Evolutionary conservation across 2,797 vertebrate genomes (phyloP), one percentile per base, ranked within the genome.

Genomic region (Petrocephalus schoutedeni): DNA sequence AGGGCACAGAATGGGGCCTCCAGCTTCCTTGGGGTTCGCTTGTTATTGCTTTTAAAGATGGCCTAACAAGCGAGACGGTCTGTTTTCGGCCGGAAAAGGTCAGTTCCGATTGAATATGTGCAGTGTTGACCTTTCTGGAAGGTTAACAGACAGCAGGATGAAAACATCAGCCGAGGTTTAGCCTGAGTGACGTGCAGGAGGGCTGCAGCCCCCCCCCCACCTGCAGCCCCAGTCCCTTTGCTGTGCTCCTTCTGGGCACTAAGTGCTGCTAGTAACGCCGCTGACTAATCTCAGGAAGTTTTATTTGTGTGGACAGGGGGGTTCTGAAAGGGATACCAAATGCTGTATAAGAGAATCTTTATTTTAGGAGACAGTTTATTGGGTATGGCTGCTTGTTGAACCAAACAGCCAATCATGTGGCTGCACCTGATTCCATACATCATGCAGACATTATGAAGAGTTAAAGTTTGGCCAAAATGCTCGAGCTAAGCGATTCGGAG

Each of bases 31-130:
- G 57, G 56, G 16, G 32, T 28, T 49, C 16, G 41, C 57, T 84
- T 45, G 36, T 88, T 61, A 88, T 54, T 64, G 58, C 54, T 85
- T 61, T 77, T 54, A 67, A 53, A 74, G 86, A 87, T 14, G 23
- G 80, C 28, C 82, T 88, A 88, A 85, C 87, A 88, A 88, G 80
- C 87, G 4, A 67, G 21, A 49, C 16, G 7, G 80, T 36, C 87
- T 67, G 28, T 67, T 85, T 88, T 85, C 77, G 16, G 77, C 28
- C 16, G 56, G 56, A 77, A 23, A 84, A 64, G 77, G 87, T 82
- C 67, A 82, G 14, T 82, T 83, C 80, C 71, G 41, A n/a, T n/a
- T 85, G 87, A 85, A 51, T 21, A 45, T 85, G 58, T 80, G 83
- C 80, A 21, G 16, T 2, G 19, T 32, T 56, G 71, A 80, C 41